Conservation (phyloP, 2,113 vertebrate species). For the Eurystomus gularis region DNA sequence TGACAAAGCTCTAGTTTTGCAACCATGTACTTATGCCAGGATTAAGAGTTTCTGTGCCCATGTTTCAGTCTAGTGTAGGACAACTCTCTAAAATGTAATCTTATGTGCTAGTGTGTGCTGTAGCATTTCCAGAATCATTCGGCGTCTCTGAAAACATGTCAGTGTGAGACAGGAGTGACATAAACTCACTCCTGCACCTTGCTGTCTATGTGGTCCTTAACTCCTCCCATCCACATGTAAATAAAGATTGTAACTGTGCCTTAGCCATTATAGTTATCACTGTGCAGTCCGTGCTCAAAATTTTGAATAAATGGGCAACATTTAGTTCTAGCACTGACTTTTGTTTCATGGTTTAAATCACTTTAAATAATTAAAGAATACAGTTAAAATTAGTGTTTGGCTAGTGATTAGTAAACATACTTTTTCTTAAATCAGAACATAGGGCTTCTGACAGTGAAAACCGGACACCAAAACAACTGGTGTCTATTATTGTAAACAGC, state of each 20-base stretch:
- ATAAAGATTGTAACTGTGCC: background rate
- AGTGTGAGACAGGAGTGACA: background rate
- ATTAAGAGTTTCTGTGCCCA: background rate
- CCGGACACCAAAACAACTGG: background rate
- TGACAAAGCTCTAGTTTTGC: background rate
- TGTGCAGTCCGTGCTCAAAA: background rate
- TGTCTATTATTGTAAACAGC: background rate
- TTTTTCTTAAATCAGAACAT: background rate
- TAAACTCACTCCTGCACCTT: background rate
- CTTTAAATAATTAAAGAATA: background rate
- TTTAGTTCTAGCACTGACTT: background rate
- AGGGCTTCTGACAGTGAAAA: background rate
- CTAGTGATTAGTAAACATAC: background rate
- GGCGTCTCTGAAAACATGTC: background rate
- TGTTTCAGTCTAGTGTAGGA: background rate
- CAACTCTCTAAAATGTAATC: background rate
- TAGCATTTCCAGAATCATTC: background rate
- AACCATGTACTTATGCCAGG: background rate
- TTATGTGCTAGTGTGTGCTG: background rate
- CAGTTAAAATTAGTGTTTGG: background rate
- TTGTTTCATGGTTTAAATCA: background rate
- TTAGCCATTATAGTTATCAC: background rate
- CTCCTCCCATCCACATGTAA: fast-evolving
- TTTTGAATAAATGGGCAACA: background rate
- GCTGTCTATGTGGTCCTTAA: background rate